Conservation (phyloP, 2,113 vertebrate genomes). For the Microcebus lehilahytsara region DNA sequence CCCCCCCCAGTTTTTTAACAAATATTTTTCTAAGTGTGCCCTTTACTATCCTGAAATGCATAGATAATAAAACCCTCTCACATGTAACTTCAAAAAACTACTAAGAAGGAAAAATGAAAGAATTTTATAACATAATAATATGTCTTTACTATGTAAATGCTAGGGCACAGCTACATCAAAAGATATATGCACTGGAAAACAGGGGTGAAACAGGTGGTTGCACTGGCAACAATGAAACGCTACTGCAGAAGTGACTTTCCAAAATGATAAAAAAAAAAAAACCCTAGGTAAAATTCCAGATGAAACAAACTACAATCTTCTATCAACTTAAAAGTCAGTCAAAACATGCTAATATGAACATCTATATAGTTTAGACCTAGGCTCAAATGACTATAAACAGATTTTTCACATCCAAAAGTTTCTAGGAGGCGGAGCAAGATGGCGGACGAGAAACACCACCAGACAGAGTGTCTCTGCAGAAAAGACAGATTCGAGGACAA, state of each 20-base stretch:
- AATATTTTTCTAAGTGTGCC: neutral
- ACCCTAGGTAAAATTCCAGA: neutral
- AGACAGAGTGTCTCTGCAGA: no score
- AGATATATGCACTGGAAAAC: neutral
- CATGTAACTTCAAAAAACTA: neutral
- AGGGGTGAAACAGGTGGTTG: neutral
- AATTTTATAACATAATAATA: neutral
- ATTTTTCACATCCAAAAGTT: neutral
- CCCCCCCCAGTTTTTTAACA: neutral
- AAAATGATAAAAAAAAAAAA: constrained; percentile 18
- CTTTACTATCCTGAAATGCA: neutral
- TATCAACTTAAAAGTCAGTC: neutral
- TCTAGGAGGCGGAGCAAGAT: neutral
- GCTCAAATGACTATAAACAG: neutral
- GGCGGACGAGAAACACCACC: no score
- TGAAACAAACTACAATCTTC: constrained; percentile 6
- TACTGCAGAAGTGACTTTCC: neutral
- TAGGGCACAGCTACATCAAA: neutral
- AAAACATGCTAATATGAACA: neutral
- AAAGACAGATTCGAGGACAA: no score
- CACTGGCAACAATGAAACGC: neutral
- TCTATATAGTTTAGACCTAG: neutral
- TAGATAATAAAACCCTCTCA: neutral
- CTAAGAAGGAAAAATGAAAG: neutral
- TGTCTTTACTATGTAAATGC: neutral